These are phyloP conservation scores for Sporophila hypoxantha DNA, from an alignment of 2,113 vertebrate species.

Conservation along the genomic window DNA sequence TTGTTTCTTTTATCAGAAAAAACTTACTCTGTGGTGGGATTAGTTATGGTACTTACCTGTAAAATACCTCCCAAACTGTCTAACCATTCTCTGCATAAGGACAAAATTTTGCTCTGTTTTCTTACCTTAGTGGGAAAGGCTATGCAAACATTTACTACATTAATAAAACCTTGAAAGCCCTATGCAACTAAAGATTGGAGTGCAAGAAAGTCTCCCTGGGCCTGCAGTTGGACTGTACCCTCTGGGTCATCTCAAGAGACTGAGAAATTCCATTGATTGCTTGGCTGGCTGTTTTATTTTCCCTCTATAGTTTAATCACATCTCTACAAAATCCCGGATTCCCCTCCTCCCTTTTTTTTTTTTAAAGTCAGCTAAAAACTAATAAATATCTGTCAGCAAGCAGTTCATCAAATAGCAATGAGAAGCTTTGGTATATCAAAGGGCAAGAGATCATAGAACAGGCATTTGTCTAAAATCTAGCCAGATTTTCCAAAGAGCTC, in stretches of 20 bases:
- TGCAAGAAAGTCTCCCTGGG: fast-evolving
- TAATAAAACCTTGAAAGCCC: background rate
- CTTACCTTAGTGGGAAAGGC: background rate
- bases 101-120: background rate
- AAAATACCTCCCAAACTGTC: background rate
- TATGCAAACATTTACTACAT: background rate
- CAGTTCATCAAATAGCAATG: background rate
- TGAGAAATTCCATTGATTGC: background rate
- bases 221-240: background rate
- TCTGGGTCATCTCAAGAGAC: background rate
- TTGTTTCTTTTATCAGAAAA: background rate
- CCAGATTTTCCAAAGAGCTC: slow-evolving; percentile 30
- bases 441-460: slow-evolving; percentile 19
- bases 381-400: slow-evolving; percentile 26
- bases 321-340: background rate
- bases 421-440: slow-evolving; percentile 25
- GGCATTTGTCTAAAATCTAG: slow-evolving; percentile 28
- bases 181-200: background rate
- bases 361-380: background rate
- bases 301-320: background rate
- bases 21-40: background rate
- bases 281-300: background rate
- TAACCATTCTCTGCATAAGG: background rate
- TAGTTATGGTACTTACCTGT: background rate
- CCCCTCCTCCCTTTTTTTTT: background rate